A percentile compares a stretch with the other conserved stretches of the same genome.
Conservation (phyloP, 2,797 vertebrate genomes). For the Urocyon cinereoargenteus region DNA sequence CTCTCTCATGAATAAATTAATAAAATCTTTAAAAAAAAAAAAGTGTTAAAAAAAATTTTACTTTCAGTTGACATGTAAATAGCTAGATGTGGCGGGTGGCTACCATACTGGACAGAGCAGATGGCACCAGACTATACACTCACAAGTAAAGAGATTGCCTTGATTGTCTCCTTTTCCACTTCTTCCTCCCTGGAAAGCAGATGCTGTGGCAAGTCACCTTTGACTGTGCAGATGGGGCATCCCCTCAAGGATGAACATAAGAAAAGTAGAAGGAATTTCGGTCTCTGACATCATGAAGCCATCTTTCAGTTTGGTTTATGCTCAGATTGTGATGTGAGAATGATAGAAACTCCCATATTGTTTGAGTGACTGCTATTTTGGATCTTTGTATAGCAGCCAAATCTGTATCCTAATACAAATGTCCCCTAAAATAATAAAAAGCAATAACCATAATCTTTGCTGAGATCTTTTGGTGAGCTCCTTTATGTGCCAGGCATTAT, state of each 20-base stretch:
- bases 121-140: neutral
- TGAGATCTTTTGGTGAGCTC: neutral
- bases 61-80: neutral
- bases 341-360: neutral
- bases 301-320: neutral
- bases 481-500: neutral
- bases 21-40: too few relatives aligned
- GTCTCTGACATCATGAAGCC: neutral
- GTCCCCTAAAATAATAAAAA: conserved; percentile 28
- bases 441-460: conserved; percentile 14
- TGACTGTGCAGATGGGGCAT: neutral
- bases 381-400: neutral
- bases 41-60: too few relatives aligned
- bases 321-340: neutral
- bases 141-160: neutral
- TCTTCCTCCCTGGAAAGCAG: conserved; percentile 5
- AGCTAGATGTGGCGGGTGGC: neutral
- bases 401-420: neutral
- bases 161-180: neutral
- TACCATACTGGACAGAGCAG: neutral
- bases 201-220: neutral
- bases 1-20: too few relatives aligned
- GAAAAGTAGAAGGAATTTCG: neutral
- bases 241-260: neutral
- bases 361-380: conserved; percentile 20